Evolutionary conservation across 2,113 vertebrate species (phyloP).

Genomic region (Sialia sialis): DNA sequence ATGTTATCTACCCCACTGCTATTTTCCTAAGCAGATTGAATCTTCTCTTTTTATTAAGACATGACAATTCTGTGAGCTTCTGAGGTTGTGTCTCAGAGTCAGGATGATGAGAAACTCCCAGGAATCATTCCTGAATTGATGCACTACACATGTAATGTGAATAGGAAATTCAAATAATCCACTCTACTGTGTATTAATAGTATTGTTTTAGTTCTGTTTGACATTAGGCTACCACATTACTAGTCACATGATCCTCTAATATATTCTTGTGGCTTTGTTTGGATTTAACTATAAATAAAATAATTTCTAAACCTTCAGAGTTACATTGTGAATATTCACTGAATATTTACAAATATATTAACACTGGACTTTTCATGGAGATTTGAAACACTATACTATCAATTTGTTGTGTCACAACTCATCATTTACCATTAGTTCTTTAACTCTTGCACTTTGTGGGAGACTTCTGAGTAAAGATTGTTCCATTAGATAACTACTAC

Average conservation of each 20-base stretch:
- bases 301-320: neutral
- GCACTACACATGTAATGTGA: neutral
- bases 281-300: neutral
- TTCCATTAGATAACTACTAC: neutral
- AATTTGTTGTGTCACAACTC: neutral
- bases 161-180: neutral
- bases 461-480: neutral
- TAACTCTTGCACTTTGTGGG: neutral
- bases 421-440: neutral
- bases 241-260: neutral
- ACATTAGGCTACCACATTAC: neutral
- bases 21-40: neutral
- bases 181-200: neutral
- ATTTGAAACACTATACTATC: neutral
- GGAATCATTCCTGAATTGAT: neutral
- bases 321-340: neutral
- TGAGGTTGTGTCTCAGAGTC: neutral
- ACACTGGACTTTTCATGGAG: neutral
- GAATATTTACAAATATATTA: neutral
- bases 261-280: neutral
- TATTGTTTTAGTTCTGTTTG: neutral
- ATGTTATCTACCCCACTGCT: rapidly evolving
- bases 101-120: neutral
- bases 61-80: neutral
- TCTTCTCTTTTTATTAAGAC: neutral